Evolutionary conservation across 2,888 invertebrate genomes (phyloP).

Genomic region (Ophion obscuratus): DNA sequence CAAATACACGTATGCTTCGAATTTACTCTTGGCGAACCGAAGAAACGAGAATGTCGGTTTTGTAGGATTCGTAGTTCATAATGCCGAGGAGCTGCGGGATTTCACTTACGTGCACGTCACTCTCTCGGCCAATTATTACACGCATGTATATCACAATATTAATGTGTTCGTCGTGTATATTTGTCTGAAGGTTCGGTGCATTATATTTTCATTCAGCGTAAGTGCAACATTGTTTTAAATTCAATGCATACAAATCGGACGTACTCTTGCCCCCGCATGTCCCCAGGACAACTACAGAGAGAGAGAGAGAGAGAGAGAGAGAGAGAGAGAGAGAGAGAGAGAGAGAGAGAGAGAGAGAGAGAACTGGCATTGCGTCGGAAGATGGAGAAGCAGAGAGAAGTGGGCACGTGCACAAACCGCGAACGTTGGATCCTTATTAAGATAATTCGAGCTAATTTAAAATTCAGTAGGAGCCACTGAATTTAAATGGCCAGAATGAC

Average conservation of each 20-base stretch:
- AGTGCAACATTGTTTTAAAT: conserved; percentile 76
- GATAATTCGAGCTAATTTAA: conserved; percentile 78
- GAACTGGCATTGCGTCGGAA: conserved; percentile 63
- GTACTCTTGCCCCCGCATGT: not conserved
- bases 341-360: conserved; percentile 50
- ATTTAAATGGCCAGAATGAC: conserved; percentile 73
- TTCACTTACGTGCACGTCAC: not conserved
- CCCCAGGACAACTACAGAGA: conserved; percentile 21
- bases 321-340: conserved; percentile 29
- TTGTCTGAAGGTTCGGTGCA: conserved; percentile 42
- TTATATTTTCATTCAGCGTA: conserved; percentile 71
- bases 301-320: conserved; percentile 45
- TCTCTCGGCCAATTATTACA: not conserved
- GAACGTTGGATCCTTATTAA: conserved; percentile 77
- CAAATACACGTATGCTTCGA: no score
- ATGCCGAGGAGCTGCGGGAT: not conserved
- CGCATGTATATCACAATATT: conserved; percentile 12
- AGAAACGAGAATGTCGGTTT: no score
- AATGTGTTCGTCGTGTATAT: conserved; percentile 30
- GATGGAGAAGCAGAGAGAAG: conserved; percentile 8
- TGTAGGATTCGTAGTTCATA: not conserved
- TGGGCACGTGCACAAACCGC: conserved; percentile 57
- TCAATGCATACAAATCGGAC: conserved; percentile 78
- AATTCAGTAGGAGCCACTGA: conserved; percentile 76
- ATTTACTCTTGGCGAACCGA: no score